These are phyloP conservation scores for Fundulus diaphanus DNA, from an alignment of 2,797 vertebrate species.

Conservation along the genomic window DNA sequence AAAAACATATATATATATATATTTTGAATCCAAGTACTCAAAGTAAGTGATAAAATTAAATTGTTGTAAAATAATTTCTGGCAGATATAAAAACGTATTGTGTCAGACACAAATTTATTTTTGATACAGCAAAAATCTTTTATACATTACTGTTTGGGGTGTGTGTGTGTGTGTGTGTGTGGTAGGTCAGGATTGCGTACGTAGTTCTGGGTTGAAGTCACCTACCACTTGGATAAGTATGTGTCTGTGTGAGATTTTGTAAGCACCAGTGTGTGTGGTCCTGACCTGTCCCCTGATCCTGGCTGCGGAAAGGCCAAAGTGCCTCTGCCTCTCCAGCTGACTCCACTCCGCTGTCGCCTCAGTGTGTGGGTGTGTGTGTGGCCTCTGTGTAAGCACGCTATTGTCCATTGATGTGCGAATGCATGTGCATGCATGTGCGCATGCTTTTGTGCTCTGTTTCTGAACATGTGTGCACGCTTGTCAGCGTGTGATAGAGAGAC, in stretches of 20 bases:
- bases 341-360: conserved; percentile 78
- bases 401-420: conserved; percentile 34
- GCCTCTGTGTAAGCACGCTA: conserved; percentile 34
- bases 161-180: no score
- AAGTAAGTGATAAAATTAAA: neutral
- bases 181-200: conserved; percentile 27
- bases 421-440: conserved; percentile 11
- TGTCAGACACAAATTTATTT: neutral
- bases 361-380: conserved; percentile 37
- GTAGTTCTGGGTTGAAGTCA: conserved; percentile 42
- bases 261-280: conserved; percentile 80
- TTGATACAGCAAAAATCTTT: neutral
- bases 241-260: conserved; percentile 58
- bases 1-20: neutral
- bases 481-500: conserved; percentile 45
- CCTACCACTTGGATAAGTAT: conserved; percentile 38
- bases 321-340: conserved; percentile 80
- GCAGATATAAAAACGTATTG: neutral
- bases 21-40: neutral
- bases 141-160: neutral
- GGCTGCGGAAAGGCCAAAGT: conserved; percentile 80
- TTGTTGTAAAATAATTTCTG: neutral
- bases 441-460: conserved; percentile 43
- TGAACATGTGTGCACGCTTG: conserved; percentile 47
- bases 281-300: conserved; percentile 81